These are phyloP conservation scores for Drosophila meridiana DNA, from an alignment of 2,888 invertebrate genomes.

Conservation along the genomic window DNA sequence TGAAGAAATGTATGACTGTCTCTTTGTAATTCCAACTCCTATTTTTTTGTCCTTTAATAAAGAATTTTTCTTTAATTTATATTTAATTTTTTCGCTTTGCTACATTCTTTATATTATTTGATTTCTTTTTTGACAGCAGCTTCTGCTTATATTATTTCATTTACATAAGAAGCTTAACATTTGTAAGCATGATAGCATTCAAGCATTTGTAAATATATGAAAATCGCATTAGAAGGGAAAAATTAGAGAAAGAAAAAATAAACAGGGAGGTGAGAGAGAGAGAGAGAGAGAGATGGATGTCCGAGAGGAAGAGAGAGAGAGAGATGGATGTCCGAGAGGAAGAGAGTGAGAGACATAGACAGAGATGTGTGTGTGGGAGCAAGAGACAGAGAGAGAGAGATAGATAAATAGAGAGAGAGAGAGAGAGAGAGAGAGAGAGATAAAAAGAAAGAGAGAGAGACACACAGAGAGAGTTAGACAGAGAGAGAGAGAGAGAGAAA, in stretches of 20 bases:
- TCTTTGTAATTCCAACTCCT: not conserved
- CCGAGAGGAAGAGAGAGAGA: not conserved
- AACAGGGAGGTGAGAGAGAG: not conserved
- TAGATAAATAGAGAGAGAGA: not conserved
- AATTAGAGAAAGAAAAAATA: not conserved
- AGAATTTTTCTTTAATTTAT: not conserved
- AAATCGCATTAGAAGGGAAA: conserved; percentile 4
- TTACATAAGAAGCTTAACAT: conserved; percentile 4
- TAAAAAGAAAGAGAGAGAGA: not conserved
- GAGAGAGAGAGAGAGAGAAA: not conserved
- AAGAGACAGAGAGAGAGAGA: not conserved
- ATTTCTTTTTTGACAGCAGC: not conserved
- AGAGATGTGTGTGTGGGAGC: not conserved
- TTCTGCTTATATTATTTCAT: not conserved
- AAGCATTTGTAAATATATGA: not conserved
- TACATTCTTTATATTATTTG: not conserved
- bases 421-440: no score
- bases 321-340: not conserved
- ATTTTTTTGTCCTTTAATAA: not conserved
- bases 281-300: not conserved
- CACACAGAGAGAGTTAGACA: not conserved
- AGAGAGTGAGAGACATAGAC: not conserved
- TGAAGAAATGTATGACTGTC: not conserved
- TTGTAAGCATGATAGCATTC: not conserved
- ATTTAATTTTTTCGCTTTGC: not conserved